Evolutionary conservation across 2,888 invertebrate species (phyloP), one percentile per base, ranked within the genome.

Genomic region (Meloe dianella): DNA sequence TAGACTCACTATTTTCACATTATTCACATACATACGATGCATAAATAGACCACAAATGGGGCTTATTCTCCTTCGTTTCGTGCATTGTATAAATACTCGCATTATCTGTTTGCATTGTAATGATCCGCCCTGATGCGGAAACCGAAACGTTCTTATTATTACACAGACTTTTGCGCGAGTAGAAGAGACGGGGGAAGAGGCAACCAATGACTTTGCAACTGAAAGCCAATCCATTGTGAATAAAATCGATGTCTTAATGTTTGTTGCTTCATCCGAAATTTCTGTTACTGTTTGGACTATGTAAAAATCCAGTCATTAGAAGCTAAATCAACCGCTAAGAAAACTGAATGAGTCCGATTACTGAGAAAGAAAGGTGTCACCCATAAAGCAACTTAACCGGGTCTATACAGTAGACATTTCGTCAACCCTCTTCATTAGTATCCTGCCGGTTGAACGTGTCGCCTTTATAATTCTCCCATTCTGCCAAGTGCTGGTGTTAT

Each of bases 1-100:
- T 41, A 41, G 8, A 41, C n/a, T 41, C 1, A 12, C n/a, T n/a
- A 10, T n/a, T 41, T 41, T 41, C 17, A 41, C n/a, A 41, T n/a
- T 41, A 41, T 41, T 41, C 41, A n/a, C 5, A 41, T 8, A n/a
- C n/a, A 57, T 59, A 57, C 54, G 63, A 60, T 63, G 58, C 63
- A 51, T 63, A 62, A 66, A 60, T 47, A 66, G 59, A 56, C 63
- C 57, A 66, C 63, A 66, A 61, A 67, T 64, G 64, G 32, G 54
- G 61, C 64, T 64, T 61, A 61, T 64, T 67, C 63, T 30, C 56
- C 47, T 51, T 51, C 58, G 61, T 64, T 67, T 64, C 67, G 58
- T 61, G 57, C 57, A 57, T 67, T 67, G 67, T 58, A 38, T 61
- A 54, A 61, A 51, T 29, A 61, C 14, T 22, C 32, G 58, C 58